phyloP scores from a whole-genome alignment of 2,797 vertebrate genomes.

The Lateolabrax maculatus region DNA sequence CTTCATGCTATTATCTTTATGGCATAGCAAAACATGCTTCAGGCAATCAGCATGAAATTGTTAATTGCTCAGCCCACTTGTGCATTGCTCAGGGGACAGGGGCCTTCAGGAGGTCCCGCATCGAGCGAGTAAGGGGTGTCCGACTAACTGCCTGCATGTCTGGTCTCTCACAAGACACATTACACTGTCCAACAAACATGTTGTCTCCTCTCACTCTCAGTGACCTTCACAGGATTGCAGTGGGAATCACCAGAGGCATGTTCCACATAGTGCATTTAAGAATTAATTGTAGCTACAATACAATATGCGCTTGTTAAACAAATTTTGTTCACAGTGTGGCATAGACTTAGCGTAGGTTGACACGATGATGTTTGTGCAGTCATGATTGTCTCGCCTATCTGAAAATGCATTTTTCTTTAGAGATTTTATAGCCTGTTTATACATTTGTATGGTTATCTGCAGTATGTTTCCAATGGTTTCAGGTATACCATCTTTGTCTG shows the following conservation, averaged over 20 bases:
- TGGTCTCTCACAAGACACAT: constrained; percentile 50
- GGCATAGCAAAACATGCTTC: constrained; percentile 90
- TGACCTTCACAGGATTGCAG: constrained; percentile 65
- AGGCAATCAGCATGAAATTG: constrained; percentile 95
- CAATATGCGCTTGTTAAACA: constrained; percentile 34
- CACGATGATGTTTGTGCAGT: constrained; percentile 10
- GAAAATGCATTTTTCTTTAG: constrained; percentile 32
- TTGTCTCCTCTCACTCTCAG: constrained; percentile 42
- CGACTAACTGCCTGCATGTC: constrained; percentile 76
- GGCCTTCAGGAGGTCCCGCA: constrained; percentile 86
- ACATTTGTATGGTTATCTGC: too few species aligned
- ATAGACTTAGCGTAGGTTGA: neutral
- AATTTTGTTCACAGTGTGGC: constrained; percentile 10
- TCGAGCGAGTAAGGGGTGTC: constrained; percentile 72
- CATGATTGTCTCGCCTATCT: constrained; percentile 20
- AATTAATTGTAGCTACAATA: constrained; percentile 45
- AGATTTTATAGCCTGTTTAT: constrained; percentile 6
- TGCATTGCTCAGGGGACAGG: constrained; percentile 89
- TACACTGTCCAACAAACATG: constrained; percentile 43
- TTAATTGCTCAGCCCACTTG: constrained; percentile 94
- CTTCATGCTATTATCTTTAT: constrained; percentile 91
- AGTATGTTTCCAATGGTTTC: neutral
- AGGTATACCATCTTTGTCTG: constrained; percentile 17
- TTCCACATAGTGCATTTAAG: constrained; percentile 44
- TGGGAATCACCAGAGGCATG: constrained; percentile 54